Conservation (phyloP, 2,888 invertebrate genomes). For the Aspidapion aeneum region DNA sequence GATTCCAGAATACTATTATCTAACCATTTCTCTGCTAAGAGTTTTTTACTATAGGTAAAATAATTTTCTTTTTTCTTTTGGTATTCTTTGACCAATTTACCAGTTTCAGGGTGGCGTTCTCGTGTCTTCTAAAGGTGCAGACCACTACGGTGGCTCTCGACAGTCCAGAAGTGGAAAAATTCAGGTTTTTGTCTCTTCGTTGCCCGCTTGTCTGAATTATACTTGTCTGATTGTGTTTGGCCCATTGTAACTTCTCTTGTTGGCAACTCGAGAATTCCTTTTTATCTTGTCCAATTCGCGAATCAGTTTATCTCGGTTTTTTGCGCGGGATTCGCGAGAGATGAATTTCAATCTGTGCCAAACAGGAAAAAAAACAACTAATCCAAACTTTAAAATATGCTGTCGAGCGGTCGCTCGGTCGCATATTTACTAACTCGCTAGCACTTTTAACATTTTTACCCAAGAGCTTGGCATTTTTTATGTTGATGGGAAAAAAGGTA, state of each 20-base stretch:
- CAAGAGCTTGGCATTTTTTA: slow-evolving; percentile 25
- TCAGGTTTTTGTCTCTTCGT: slow-evolving; percentile 44
- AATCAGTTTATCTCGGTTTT: slow-evolving; percentile 31
- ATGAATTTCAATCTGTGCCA: background rate
- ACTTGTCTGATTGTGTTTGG: slow-evolving; percentile 46
- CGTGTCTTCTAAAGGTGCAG: slow-evolving; percentile 39
- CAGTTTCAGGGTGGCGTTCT: slow-evolving; percentile 38
- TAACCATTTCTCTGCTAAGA: no score
- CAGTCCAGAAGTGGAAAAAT: slow-evolving; percentile 39
- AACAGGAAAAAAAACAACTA: background rate
- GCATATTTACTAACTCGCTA: slow-evolving; percentile 46
- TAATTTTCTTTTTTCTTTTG: no score
- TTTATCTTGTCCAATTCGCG: slow-evolving; percentile 32
- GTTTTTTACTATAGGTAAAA: no score
- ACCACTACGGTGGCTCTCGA: slow-evolving; percentile 46
- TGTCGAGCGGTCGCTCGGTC: slow-evolving; percentile 41
- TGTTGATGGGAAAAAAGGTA: slow-evolving; percentile 3
- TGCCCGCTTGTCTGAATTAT: slow-evolving; percentile 41
- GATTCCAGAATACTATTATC: no score
- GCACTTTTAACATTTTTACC: slow-evolving; percentile 39
- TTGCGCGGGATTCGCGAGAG: background rate
- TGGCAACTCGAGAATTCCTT: background rate
- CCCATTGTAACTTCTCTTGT: slow-evolving; percentile 44
- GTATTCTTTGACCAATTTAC: background rate
- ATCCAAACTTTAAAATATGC: slow-evolving; percentile 39